Base-by-base conservation (phyloP, 2,888 invertebrate species). In the Ferrisia virgata region DNA sequence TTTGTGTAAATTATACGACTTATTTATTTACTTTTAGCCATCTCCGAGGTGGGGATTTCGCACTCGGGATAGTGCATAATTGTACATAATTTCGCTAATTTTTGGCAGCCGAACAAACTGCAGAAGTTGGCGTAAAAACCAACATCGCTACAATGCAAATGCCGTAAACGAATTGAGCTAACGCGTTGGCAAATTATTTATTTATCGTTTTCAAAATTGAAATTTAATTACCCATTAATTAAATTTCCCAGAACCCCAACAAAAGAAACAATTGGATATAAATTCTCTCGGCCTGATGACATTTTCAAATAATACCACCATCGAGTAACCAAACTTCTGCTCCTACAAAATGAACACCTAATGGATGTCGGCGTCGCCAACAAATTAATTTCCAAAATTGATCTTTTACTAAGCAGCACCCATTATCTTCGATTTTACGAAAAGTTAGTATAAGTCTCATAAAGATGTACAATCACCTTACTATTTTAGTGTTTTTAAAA, bases 161-260 rank as follows among this genome's bases (percentile, higher is more conserved):
- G 8, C 72, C 36, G 9, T 33, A n/a, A 33, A 11, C 72, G 36
- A 72, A n/a, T 22, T 18, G 36, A 18, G 33, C 72, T 11, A 72
- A 72, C 36, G 33, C 25, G 72, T 18, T 76, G 36, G 72, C 72
- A 76, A 76, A 76, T 18, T 8, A 36, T 76, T 76, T 76, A 76
- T 76, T 76, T 76, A 76, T 76, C 36, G 72, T 76, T 76, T 33
- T 76, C 72, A n/a, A 76, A 36, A 76, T 76, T 76, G 72, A 76
- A 76, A 76, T 76, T 76, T 76, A 76, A 76, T 76, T 76, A 76
- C 72, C 72, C 33, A 36, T 76, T 76, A 76, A 76, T 76, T 76
- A 76, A 33, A 36, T 76, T 76, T 76, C 72, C 72, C 36, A 76
- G 36, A 76, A 33, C 11, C 36, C 33, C 6, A 76, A 76, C 72